Base-by-base conservation (phyloP, 2,888 invertebrate genomes). In the Mesoligia furuncula region DNA sequence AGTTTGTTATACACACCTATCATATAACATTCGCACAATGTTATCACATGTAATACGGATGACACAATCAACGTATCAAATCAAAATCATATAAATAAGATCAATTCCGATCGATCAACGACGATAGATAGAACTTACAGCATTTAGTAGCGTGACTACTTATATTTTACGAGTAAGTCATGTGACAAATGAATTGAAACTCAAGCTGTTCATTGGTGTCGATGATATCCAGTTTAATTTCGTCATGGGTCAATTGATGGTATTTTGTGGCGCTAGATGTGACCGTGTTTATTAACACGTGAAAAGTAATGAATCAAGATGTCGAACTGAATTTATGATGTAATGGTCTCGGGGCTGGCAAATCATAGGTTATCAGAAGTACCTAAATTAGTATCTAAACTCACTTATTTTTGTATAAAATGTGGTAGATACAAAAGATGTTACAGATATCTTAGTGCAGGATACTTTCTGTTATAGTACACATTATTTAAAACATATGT, bases 21-120 rank as follows among this genome's bases (percentile, higher is more conserved):
- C 54, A 48, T 51, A 76, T 66, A 39, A 72, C 5, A 51, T 73
- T 72, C 51, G 1, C 73, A 80, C 64, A 71, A 36, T 36, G 11
- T n/a, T 51, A 62, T 64, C 74, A 66, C 83, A 80, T 80, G 84
- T 42, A 51, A 62, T 1, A 48, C 2, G 15, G 17, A 17, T 70
- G 64, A 4, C 1, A 51, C 65, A 75, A 81, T 75, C 85, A 73
- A 48, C 51, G 66, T 39, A 31, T 64, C 68, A 54, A 84, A 84
- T 83, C 75, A 65, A 80, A 74, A 69, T 75, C 73, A 15, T 71
- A 61, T 61, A 72, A 79, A 81, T 77, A 81, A 73, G 70, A 84
- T 84, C 72, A 84, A 84, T 84, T 84, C 36, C 59, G 36, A 84
- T 84, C 85, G 36, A 84, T 84, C 85, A 84, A 75, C 2, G 64